Evolutionary conservation across 2,888 invertebrate genomes (phyloP), one percentile per base, ranked within the genome.

Genomic region (Leucoma salicis): DNA sequence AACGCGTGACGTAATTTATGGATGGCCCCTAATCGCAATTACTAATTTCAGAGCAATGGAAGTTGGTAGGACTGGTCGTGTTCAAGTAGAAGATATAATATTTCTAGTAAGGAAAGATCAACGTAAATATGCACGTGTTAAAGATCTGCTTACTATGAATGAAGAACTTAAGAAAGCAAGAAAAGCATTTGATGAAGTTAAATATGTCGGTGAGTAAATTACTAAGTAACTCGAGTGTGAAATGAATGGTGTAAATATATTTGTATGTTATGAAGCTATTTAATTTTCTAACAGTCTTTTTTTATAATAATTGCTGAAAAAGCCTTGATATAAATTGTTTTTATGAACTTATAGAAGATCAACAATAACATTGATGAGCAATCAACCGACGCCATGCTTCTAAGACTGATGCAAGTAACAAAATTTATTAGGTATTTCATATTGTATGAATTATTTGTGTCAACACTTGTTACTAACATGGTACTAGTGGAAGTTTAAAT

Each of bases 131-230:
- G 98, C 99, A 1, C 92, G 99, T 64, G 99, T 99, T 0, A 98
- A 98, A 90, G 99, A 99, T 83, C 90, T 99, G 24, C 88, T 99
- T 0, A 97, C 97, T 31, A 99, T 99, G 99, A 99, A 99, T 83
- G 99, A 99, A 85, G 99, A 99, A 85, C 89, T 99, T 35, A 98
- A 99, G 87, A 97, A 98, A 84, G 99, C 99, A 10, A 92, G 99
- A 62, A 99, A 99, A 90, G 99, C 99, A 49, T 99, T 99, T 88
- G 99, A 99, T 90, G 99, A 98, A 92, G 96, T 97, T 53, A 97
- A 97, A 93, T 97, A 97, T 91, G 97, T 96, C 91, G 96, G 95
- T 94, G 91, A 92, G 88, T 81, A 29, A 31, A 16, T 7, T 18
- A 11, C 18, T 18, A 18, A 2, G 3, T 12, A 18, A 32, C 1